phyloP scores from a whole-genome alignment of 2,113 vertebrate species.

The Vicugna pacos region DNA sequence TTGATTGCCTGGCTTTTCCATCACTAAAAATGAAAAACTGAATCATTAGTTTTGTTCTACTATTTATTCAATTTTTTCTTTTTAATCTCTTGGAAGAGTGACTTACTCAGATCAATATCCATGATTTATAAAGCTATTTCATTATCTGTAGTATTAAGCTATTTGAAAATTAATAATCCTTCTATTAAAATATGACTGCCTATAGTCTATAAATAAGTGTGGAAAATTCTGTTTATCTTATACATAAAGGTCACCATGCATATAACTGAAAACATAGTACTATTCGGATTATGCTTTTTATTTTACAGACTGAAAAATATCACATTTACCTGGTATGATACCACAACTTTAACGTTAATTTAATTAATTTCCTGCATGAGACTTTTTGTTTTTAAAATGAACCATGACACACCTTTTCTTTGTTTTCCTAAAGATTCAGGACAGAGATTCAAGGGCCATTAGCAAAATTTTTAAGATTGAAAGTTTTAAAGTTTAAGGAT shows the following conservation, averaged over 20 bases:
- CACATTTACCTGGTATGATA: not conserved
- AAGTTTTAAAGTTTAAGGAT: not conserved
- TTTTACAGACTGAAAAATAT: not conserved
- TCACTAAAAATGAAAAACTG: conserved; percentile 4
- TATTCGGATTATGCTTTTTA: not conserved
- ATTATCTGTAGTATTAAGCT: conserved; percentile 31
- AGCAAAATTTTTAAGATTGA: not conserved
- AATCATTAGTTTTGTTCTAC: not conserved
- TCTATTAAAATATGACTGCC: not conserved
- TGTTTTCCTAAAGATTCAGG: not conserved
- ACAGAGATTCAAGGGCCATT: not conserved
- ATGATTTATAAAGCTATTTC: conserved; percentile 38
- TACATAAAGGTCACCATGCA: not conserved
- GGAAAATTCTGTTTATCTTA: not conserved
- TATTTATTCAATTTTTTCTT: not conserved
- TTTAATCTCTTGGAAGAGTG: conserved; percentile 41
- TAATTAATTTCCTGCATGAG: not conserved
- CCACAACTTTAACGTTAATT: not conserved
- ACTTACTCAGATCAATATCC: conserved; percentile 25
- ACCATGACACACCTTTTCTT: not conserved
- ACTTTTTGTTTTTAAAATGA: not conserved
- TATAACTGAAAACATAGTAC: not conserved
- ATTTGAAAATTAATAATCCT: conserved; percentile 5
- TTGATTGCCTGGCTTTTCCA: not conserved
- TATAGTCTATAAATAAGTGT: not conserved